phyloP scores from a whole-genome alignment of 2,113 vertebrate genomes.

The Nicator chloris region DNA sequence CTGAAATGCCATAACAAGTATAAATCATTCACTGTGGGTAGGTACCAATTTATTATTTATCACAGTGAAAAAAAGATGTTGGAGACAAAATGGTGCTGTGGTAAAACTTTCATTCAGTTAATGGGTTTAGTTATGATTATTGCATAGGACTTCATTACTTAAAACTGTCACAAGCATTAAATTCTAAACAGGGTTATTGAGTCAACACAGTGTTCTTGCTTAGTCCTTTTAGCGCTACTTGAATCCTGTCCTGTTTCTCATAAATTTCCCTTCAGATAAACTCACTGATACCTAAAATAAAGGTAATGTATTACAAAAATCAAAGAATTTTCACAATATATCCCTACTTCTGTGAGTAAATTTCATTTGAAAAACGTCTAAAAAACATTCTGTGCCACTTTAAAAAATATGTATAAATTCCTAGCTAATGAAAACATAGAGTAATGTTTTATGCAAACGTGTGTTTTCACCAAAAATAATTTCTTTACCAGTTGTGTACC shows the following conservation, averaged over 20 bases:
- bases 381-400: neutral
- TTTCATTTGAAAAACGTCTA: neutral
- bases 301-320: neutral
- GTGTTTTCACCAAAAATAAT: neutral
- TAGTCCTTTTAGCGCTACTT: neutral
- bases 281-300: neutral
- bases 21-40: conserved; percentile 18
- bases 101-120: conserved; percentile 9
- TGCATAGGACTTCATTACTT: neutral
- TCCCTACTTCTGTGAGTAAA: neutral
- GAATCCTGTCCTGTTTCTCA: neutral
- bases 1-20: neutral
- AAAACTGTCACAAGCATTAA: neutral
- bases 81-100: neutral
- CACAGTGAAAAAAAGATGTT: neutral
- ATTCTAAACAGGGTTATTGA: neutral
- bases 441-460: neutral
- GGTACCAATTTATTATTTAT: conserved; percentile 27
- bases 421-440: neutral
- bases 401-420: neutral
- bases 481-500: neutral
- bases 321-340: neutral
- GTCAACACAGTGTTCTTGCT: neutral
- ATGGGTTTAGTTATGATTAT: conserved; percentile 14
- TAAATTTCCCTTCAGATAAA: neutral